phyloP scores from a whole-genome alignment of 2,888 invertebrate genomes.

The Uropetala carovei region DNA sequence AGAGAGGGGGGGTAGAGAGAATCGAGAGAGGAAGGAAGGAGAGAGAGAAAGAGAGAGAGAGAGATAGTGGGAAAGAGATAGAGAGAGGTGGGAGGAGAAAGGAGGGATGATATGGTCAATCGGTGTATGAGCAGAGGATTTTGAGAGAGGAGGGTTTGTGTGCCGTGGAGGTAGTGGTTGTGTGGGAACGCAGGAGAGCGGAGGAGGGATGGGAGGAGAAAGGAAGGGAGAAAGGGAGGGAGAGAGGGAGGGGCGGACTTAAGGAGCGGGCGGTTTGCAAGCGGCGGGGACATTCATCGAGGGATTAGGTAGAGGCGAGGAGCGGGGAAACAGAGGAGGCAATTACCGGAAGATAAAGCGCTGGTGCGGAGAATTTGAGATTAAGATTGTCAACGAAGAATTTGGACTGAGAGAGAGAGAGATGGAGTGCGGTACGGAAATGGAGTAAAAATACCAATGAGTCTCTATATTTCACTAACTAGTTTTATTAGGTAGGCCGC shows the following conservation, averaged over 20 bases:
- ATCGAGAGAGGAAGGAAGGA: no score
- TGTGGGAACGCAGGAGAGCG: no score
- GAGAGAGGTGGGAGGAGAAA: no score
- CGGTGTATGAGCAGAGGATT: background rate
- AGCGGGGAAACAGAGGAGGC: background rate
- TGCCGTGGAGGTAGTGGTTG: no score
- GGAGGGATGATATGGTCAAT: background rate
- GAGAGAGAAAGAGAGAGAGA: background rate
- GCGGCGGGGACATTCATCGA: constrained; percentile 16
- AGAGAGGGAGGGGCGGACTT: background rate
- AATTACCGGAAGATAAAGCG: constrained; percentile 44
- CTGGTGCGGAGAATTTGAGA: background rate
- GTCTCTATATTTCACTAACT: no score
- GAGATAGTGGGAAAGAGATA: background rate
- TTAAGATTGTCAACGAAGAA: constrained; percentile 40
- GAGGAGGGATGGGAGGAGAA: background rate
- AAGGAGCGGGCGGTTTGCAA: background rate
- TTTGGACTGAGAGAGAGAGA: background rate
- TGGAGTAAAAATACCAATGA: no score
- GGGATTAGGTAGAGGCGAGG: background rate
- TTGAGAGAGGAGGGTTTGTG: no score
- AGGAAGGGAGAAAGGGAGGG: background rate
- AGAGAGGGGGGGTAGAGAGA: no score
- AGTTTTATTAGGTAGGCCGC: no score
- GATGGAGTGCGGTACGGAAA: background rate